Evolutionary conservation across 2,113 vertebrate genomes (phyloP), one percentile per base, ranked within the genome.

Genomic region (Strigops habroptila): DNA sequence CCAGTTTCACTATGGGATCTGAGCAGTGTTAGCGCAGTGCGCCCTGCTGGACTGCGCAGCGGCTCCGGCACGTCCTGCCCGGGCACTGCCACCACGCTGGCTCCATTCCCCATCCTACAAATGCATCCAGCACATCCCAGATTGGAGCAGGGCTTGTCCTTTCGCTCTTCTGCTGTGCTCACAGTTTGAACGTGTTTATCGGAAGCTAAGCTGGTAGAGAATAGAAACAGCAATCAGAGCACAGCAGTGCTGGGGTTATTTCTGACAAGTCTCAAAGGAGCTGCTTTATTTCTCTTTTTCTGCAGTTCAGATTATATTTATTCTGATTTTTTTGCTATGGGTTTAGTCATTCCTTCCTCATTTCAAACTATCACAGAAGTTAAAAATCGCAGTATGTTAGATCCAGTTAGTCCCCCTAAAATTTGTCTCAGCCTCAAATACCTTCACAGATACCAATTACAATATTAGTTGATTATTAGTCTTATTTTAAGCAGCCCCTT

Each of bases 141-240:
- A 2, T 3, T 14, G 33, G 6, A 60, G 48, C 60, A 60, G 25
- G 28, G 31, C 19, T 81, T 3, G 4, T 22, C 43, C 46, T 52
- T 39, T 33, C 62, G 1, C 70, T n/a, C 0, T 3, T 44, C 51
- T 10, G 4, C 1, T 1, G 10, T 2, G 25, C 55, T 67, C 41
- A 24, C 24, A 7, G 0, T 18, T 44, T n/a, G 48, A 28, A 13
- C 2, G 10, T 8, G 21, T 33, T 41, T n/a, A 3, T 22, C 35
- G 17, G 7, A 52, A 39, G n/a, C 37, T 18, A 63, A 41, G 67
- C 18, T 35, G 80, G 65, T 12, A 39, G 17, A 44, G 64, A 48
- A 30, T 7, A 31, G 3, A 63, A 70, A 53, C 0, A 63, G 43
- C 11, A 39, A 78, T 70, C 52, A 39, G 21, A 76, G 33, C 43